Evolutionary conservation across 2,888 invertebrate genomes (phyloP).

Genomic region (Athalia rosae): DNA sequence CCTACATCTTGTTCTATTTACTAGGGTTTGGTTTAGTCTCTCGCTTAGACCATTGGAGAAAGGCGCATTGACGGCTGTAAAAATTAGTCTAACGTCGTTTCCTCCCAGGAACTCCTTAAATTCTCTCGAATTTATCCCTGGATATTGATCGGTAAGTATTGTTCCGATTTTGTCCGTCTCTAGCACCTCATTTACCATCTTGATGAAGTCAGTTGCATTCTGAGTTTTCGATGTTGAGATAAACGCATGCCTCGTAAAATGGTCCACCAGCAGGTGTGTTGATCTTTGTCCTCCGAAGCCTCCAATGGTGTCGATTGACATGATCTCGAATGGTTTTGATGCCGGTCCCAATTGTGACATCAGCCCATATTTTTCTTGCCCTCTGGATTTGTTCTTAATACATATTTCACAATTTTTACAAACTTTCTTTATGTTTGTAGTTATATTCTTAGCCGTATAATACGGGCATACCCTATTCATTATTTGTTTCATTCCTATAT

Average conservation of each 20-base stretch:
- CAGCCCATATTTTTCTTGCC: constrained; percentile 50
- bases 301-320: constrained; percentile 58
- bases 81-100: constrained; percentile 50
- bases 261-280: constrained; percentile 54
- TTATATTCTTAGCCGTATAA: constrained; percentile 46
- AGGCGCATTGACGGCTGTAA: constrained; percentile 52
- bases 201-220: constrained; percentile 51
- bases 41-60: constrained; percentile 52
- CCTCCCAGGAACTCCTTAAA: constrained; percentile 51
- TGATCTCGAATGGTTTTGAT: constrained; percentile 54
- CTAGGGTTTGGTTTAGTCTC: constrained; percentile 51
- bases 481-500: constrained; percentile 46
- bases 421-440: constrained; percentile 47
- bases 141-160: constrained; percentile 54
- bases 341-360: constrained; percentile 56
- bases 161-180: constrained; percentile 46
- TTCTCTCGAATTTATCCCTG: constrained; percentile 51
- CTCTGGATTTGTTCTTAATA: constrained; percentile 57
- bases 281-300: constrained; percentile 55
- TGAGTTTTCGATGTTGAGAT: constrained; percentile 52
- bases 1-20: constrained; percentile 60
- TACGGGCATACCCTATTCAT: constrained; percentile 41
- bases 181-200: constrained; percentile 38
- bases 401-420: constrained; percentile 53
- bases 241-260: constrained; percentile 54